Base-by-base conservation (phyloP, 2,113 vertebrate genomes). In the Promerops cafer region DNA sequence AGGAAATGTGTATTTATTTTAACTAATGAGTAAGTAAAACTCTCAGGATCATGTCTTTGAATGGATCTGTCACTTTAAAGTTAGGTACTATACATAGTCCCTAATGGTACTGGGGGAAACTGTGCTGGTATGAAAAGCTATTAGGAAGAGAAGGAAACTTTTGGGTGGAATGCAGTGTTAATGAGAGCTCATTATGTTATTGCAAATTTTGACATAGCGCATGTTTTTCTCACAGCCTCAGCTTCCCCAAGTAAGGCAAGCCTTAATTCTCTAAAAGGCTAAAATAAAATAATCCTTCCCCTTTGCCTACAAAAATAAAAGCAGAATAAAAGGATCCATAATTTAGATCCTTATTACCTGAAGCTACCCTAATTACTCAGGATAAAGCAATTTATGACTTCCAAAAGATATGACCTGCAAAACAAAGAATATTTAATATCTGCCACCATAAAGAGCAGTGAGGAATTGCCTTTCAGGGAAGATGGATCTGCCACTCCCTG, bases 101-200 rank as follows among this genome's bases (percentile, higher is more conserved):
- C 69, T 89, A 72, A 91, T 78, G 92, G 61, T 63, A 77, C 40
- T 37, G 45, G 82, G 20, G 78, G 59, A 91, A 91, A 63, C 45
- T 63, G 44, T 93, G 77, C 83, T 83, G 71, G 30, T 39, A 50
- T n/a, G 31, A 94, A 91, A 92, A 94, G 77, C 45, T 57, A 65
- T 93, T 83, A 90, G 75, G 66, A 50, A 90, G 54, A 85, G 75
- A 10, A 80, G 66, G 63, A 87, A 96, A 83, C 31, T 94, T 94
- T 71, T 39, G 89, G 84, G 75, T 95, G 42, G 82, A 95, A 95
- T 77, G 54, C 26, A 85, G 61, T 54, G 78, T 89, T 96, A 94
- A 95, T 91, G 93, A 95, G 91, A 91, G 75, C 94, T 96, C 91
- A 93, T 95, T 95, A 94, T 81, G 79, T 94, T 72, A 69, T 59